Evolutionary conservation across 2,113 vertebrate genomes (phyloP).

Genomic region (Atrichornis clamosus): DNA sequence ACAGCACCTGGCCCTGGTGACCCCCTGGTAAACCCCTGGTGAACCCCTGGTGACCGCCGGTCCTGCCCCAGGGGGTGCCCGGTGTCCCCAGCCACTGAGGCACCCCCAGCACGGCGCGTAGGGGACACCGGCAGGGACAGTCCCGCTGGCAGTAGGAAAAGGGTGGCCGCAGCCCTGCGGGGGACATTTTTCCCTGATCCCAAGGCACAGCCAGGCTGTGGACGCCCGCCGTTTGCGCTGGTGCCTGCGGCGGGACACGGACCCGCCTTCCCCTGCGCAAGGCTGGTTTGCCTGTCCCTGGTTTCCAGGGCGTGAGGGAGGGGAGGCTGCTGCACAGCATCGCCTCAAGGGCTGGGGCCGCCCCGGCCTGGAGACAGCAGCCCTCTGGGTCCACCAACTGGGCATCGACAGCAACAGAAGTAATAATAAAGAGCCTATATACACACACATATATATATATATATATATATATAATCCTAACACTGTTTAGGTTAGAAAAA

Average conservation of each 20-base stretch:
- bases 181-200: background rate
- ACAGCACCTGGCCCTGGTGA: background rate
- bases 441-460: too few relatives aligned
- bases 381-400: background rate
- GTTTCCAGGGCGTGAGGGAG: background rate
- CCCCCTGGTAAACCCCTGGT: background rate
- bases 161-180: background rate
- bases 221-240: background rate
- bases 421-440: too few relatives aligned
- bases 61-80: background rate
- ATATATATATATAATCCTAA: background rate
- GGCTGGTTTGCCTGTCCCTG: background rate
- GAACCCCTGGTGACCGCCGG: background rate
- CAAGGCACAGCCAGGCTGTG: background rate
- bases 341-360: background rate
- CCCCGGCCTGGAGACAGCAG: background rate
- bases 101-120: accelerated
- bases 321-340: background rate
- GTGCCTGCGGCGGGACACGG: background rate
- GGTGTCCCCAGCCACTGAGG: background rate
- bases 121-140: background rate
- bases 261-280: background rate
- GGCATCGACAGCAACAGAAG: background rate
- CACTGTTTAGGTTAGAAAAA: background rate
- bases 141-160: background rate